Percentiles rank a stretch among this genome's conserved stretches.
Evolutionary conservation across 2,113 vertebrate species (phyloP).

Genomic region (Dinomys branickii): DNA sequence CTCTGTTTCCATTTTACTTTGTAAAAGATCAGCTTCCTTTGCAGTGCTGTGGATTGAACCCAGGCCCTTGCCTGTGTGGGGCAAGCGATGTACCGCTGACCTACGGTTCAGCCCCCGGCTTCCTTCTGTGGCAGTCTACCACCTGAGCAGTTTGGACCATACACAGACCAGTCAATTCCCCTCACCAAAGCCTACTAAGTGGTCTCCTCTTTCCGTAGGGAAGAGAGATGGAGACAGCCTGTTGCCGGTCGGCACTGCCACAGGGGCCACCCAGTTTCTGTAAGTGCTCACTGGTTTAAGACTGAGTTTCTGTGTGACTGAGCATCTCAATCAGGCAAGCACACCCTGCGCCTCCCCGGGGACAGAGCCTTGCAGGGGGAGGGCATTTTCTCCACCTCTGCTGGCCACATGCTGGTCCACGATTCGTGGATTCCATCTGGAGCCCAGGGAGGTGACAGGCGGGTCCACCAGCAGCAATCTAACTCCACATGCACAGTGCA

Average conservation of each 20-base stretch:
- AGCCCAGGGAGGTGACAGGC: slow-evolving; percentile 58
- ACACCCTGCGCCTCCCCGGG: neutral
- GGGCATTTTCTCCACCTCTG: neutral
- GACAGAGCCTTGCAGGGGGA: neutral
- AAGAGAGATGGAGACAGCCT: fast-evolving
- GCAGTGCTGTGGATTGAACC: neutral
- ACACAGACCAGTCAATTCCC: fast-evolving
- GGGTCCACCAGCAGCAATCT: slow-evolving; percentile 63
- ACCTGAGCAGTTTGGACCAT: neutral
- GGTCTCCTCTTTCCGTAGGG: fast-evolving
- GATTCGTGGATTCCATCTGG: neutral
- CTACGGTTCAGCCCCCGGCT: too few species aligned
- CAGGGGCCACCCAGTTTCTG: neutral
- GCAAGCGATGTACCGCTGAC: neutral
- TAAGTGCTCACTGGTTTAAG: fast-evolving
- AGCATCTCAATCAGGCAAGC: neutral
- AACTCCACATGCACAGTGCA: slow-evolving; percentile 56
- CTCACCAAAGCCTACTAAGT: fast-evolving
- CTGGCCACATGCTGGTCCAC: neutral
- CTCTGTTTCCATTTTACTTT: neutral
- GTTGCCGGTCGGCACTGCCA: neutral
- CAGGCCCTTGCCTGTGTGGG: neutral
- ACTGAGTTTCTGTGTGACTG: fast-evolving
- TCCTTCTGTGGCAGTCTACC: neutral
- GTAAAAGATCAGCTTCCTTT: neutral